Evolutionary conservation across 2,888 invertebrate species (phyloP).

Genomic region (Arenicola marina): DNA sequence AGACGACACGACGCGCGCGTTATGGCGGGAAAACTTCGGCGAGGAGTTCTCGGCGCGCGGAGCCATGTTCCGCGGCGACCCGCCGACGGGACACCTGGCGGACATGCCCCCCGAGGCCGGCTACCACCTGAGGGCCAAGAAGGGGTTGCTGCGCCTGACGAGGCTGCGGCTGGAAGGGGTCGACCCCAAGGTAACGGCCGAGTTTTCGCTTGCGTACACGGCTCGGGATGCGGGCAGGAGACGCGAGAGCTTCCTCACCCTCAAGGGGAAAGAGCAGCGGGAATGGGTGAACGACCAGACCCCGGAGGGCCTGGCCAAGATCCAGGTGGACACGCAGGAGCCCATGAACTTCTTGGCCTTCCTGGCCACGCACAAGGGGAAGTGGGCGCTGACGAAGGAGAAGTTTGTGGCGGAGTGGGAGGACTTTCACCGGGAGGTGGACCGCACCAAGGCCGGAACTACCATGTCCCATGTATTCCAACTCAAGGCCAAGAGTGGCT

Average conservation of each 20-base stretch:
- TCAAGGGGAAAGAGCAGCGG: background rate
- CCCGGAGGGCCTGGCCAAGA: background rate
- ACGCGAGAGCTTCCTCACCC: background rate
- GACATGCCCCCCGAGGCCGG: background rate
- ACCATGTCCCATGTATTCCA: no score
- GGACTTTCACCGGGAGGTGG: no score
- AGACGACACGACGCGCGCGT: conserved; percentile 59
- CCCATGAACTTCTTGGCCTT: background rate
- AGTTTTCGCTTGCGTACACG: background rate
- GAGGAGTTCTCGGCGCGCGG: conserved; percentile 60
- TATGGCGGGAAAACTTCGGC: conserved; percentile 60
- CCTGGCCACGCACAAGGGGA: background rate
- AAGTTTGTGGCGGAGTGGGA: background rate
- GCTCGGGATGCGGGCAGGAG: background rate
- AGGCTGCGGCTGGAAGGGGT: background rate
- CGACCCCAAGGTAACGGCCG: background rate
- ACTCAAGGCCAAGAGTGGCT: no score
- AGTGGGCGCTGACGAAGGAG: background rate
- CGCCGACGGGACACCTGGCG: conserved; percentile 39
- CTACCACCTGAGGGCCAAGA: background rate
- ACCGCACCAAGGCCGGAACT: no score
- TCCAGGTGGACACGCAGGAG: background rate
- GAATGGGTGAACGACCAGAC: background rate
- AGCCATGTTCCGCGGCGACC: conserved; percentile 62
- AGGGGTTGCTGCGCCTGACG: background rate